These are phyloP conservation scores for Aproaerema taeniolella DNA, from an alignment of 2,888 invertebrate species.

Conservation along the genomic window DNA sequence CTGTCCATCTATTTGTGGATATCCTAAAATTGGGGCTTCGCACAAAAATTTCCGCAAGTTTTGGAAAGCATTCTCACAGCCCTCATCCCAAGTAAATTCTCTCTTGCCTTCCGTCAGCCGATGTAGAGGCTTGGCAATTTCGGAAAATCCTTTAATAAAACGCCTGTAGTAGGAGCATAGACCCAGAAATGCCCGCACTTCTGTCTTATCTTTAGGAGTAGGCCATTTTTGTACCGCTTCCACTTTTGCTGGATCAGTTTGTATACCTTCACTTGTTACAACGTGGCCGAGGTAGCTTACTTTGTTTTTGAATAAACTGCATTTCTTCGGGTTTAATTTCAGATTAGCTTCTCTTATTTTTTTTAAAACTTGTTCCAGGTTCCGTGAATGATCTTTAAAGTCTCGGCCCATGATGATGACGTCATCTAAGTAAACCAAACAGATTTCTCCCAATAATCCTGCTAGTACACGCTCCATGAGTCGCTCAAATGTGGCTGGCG, in stretches of 20 bases:
- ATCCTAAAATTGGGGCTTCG: slow-evolving; percentile 4
- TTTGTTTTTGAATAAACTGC: background rate
- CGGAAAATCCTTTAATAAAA: background rate
- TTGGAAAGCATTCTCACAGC: background rate
- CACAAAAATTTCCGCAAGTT: background rate
- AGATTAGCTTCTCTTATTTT: background rate
- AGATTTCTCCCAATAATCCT: background rate
- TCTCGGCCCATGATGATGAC: background rate
- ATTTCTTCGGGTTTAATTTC: slow-evolving; percentile 1
- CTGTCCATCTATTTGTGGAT: background rate
- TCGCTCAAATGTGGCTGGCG: slow-evolving; percentile 21
- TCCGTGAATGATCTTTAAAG: background rate
- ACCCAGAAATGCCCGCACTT: slow-evolving; percentile 3
- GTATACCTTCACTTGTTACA: background rate
- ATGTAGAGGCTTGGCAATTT: background rate
- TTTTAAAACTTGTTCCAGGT: background rate
- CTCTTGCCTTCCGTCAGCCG: background rate
- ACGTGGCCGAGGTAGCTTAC: slow-evolving; percentile 1
- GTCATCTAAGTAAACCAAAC: background rate
- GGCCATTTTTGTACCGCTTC: slow-evolving; percentile 2
- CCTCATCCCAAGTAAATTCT: background rate
- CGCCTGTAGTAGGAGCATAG: slow-evolving; percentile 16
- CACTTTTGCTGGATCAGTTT: slow-evolving; percentile 1
- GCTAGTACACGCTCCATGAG: slow-evolving; percentile 17
- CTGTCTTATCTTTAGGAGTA: slow-evolving; percentile 6